Conservation (phyloP, 2,113 vertebrate species). For the Daboia siamensis region DNA sequence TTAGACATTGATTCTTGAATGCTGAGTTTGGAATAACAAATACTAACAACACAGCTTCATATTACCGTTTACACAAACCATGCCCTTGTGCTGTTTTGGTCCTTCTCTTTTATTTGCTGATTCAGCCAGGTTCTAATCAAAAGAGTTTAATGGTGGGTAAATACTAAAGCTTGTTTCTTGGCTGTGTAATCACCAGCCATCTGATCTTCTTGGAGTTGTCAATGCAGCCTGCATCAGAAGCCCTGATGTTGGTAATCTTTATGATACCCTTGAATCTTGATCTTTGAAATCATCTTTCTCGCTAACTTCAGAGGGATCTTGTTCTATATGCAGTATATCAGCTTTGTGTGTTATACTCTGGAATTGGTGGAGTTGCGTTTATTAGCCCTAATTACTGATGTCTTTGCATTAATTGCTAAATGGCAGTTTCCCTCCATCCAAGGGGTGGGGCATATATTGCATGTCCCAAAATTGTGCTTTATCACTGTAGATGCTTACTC, state of each 20-base stretch:
- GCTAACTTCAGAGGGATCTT: not conserved
- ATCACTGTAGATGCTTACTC: not conserved
- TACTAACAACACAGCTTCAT: not conserved
- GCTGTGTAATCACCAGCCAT: not conserved
- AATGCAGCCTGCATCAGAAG: not conserved
- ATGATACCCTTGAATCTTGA: not conserved
- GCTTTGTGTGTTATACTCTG: not conserved
- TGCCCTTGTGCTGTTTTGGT: constrained; percentile 9
- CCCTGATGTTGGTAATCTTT: not conserved
- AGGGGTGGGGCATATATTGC: not conserved
- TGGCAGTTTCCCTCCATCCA: not conserved
- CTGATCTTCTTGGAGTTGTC: not conserved
- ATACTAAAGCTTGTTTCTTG: not conserved
- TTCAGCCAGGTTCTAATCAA: not conserved
- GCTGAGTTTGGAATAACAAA: not conserved
- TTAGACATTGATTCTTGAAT: not conserved
- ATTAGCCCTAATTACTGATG: constrained; percentile 22
- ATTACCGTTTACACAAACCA: not conserved
- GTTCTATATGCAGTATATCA: not conserved
- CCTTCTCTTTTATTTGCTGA: not conserved
- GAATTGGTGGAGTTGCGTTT: not conserved
- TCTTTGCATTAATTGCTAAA: constrained; percentile 5
- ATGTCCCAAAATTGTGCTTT: not conserved
- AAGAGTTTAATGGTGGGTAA: not conserved
- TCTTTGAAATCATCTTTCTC: not conserved